phyloP scores from a whole-genome alignment of 2,797 vertebrate genomes.

The Poeciliopsis infans region DNA sequence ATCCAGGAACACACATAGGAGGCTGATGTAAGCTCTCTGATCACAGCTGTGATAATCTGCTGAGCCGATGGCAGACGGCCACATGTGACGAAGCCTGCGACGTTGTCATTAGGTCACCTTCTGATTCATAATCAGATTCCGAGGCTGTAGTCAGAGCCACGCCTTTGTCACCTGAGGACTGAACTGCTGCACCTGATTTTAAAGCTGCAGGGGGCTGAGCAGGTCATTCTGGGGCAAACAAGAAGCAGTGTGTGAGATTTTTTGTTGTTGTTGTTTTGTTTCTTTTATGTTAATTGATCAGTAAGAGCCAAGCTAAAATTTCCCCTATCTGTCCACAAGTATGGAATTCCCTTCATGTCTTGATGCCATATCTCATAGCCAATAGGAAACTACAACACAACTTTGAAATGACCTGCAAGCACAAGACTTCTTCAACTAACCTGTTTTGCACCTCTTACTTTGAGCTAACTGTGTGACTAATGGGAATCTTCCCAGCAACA shows the following conservation, averaged over 20 bases:
- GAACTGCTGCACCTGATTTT: slow-evolving; percentile 37
- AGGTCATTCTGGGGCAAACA: slow-evolving; percentile 4
- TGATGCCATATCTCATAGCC: not conserved
- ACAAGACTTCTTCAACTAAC: slow-evolving; percentile 42
- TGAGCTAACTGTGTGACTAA: slow-evolving; percentile 34
- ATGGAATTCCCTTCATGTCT: not conserved
- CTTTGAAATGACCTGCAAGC: not conserved
- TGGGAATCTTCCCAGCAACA: slow-evolving; percentile 34
- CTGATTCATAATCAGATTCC: slow-evolving; percentile 48
- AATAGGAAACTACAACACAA: not conserved
- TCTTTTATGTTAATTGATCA: not conserved
- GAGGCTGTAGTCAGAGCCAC: slow-evolving; percentile 22
- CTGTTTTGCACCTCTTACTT: slow-evolving; percentile 40
- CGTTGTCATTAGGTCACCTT: slow-evolving; percentile 37
- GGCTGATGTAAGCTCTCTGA: not conserved
- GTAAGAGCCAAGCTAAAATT: not conserved
- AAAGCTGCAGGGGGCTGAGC: not conserved
- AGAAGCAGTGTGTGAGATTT: not conserved
- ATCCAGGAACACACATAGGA: slow-evolving; percentile 1
- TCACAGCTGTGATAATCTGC: slow-evolving; percentile 44
- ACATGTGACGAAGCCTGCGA: not conserved
- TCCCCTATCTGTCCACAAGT: not conserved
- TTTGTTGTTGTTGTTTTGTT: not conserved
- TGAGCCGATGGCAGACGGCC: slow-evolving; percentile 19
- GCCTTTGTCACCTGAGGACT: slow-evolving; percentile 42